Conservation (phyloP, 2,113 vertebrate genomes). For the Corydoras maculifer region DNA sequence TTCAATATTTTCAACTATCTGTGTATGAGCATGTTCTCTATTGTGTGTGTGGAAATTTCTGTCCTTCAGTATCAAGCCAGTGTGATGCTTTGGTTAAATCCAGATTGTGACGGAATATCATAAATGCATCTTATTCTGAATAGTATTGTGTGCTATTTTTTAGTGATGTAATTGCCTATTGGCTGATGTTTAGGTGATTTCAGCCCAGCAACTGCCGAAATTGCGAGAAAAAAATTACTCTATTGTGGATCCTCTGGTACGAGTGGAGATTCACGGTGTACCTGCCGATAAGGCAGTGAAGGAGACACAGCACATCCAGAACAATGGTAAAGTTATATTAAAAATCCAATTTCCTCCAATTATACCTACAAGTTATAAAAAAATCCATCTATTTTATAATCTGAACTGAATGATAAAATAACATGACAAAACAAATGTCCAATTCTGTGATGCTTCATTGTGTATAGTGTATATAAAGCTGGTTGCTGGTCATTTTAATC, state of each 20-base stretch:
- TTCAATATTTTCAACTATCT: background rate
- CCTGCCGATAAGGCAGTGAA: conserved; percentile 66
- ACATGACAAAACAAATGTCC: no score
- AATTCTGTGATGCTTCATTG: no score
- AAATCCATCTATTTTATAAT: no score
- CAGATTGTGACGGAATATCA: background rate
- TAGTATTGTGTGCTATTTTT: no score
- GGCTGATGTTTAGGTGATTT: conserved; percentile 71
- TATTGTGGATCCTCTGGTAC: conserved; percentile 86
- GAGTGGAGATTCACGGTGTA: conserved; percentile 76
- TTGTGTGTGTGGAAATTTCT: background rate
- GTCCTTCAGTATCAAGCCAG: background rate
- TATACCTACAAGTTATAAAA: no score
- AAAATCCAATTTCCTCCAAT: no score
- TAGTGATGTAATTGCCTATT: no score
- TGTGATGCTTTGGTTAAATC: background rate
- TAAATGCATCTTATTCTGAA: no score
- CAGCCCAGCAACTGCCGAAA: conserved; percentile 93
- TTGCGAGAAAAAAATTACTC: conserved; percentile 78
- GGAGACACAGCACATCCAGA: conserved; percentile 68
- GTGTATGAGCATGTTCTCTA: no score
- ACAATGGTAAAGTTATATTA: conserved; percentile 72
- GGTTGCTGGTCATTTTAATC: no score
- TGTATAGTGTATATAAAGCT: no score
- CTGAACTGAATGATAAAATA: no score